Evolutionary conservation across 2,888 invertebrate genomes (phyloP), one percentile per base, ranked within the genome.

Genomic region (Scaptomyza tumidula): DNA sequence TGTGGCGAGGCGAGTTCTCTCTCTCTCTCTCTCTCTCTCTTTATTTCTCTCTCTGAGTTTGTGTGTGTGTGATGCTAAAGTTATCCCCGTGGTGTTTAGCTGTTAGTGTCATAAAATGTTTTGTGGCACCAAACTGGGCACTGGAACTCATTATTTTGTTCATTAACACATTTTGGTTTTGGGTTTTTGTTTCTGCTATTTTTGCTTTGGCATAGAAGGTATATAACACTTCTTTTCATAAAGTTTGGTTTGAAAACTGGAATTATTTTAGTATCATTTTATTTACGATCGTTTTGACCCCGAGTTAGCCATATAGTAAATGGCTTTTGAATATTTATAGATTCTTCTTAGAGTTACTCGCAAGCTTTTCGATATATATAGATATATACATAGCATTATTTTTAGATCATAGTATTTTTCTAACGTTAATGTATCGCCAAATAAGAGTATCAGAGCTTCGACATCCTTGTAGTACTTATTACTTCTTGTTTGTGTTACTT

Each of bases 91-190:
- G 75, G 81, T 78, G 78, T 84, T 83, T 86, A 72, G 85, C 88
- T 78, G 85, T 84, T 86, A 64, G 86, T 83, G 83, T 88, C 83
- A 83, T 88, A 83, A 86, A 86, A 88, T 86, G 80, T 86, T 86
- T 79, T 85, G 82, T 75, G 75, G 50, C 84, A 77, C 75, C 74
- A 71, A 83, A 80, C 84, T 78, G 81, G 75, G 78, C 88, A 80
- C 86, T 80, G 78, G 66, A 83, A 88, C 83, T 83, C 83, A 83
- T 83, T 83, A 88, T 84, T 83, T 83, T 75, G 87, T 88, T 83
- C 83, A 83, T 83, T 83, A 83, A 83, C 83, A 83, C 81, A 77
- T 88, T 83, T 86, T 75, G 70, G 64, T 39, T 72, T 46, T 7
- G 46, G 11, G 55, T 68, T 55, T 13, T 39, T 33, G 60, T 52